Evolutionary conservation across 2,888 invertebrate genomes (phyloP).

Genomic region (Lycaena phlaeas): DNA sequence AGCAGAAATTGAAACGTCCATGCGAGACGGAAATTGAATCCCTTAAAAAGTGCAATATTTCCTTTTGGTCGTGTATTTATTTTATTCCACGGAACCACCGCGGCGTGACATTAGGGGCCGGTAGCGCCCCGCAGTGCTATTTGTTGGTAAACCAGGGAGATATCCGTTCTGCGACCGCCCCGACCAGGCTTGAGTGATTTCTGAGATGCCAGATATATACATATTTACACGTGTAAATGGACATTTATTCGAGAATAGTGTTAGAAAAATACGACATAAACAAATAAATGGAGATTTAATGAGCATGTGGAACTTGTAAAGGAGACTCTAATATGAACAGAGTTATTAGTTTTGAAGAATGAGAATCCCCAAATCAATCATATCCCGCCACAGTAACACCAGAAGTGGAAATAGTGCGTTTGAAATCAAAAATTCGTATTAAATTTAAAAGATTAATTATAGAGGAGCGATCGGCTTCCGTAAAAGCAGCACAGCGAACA

Average conservation of each 20-base stretch:
- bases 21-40: slow-evolving; percentile 25
- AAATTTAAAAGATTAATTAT: slow-evolving; percentile 65
- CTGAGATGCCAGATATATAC: slow-evolving; percentile 21
- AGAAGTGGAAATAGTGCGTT: slow-evolving; percentile 47
- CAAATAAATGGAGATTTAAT: not conserved
- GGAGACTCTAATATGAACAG: not conserved
- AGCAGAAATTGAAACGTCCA: slow-evolving; percentile 13
- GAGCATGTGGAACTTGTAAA: no score
- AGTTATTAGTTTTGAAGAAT: not conserved
- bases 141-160: slow-evolving; percentile 45
- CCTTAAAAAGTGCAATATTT: slow-evolving; percentile 30
- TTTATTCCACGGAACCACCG: slow-evolving; percentile 24
- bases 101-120: slow-evolving; percentile 27
- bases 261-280: not conserved
- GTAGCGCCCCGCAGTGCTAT: slow-evolving; percentile 42
- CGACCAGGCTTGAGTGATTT: slow-evolving; percentile 24
- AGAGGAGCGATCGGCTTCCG: slow-evolving; percentile 63
- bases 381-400: slow-evolving; percentile 30
- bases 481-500: slow-evolving; percentile 48
- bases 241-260: not conserved
- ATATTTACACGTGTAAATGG: not conserved
- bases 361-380: slow-evolving; percentile 7
- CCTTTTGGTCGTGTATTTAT: slow-evolving; percentile 22
- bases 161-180: slow-evolving; percentile 30
- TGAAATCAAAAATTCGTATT: slow-evolving; percentile 57